These are phyloP conservation scores for Nomada goodeniana DNA, from an alignment of 2,888 invertebrate genomes.

Conservation along the genomic window DNA sequence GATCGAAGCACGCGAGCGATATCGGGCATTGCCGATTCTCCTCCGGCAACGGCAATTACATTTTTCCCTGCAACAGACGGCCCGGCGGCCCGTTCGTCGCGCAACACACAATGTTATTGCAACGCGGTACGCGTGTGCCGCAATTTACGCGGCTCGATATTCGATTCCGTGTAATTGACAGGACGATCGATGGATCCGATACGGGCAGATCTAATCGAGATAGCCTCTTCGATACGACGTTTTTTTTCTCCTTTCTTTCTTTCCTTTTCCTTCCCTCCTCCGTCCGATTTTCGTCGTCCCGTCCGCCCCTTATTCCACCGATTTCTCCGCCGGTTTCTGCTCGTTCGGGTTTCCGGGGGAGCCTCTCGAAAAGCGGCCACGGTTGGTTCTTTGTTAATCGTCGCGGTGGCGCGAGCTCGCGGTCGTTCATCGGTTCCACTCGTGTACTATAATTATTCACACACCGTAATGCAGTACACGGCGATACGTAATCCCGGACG, in stretches of 20 bases:
- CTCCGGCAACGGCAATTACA: slow-evolving; percentile 25
- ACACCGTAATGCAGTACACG: slow-evolving; percentile 61
- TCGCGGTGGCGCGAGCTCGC: slow-evolving; percentile 20
- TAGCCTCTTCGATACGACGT: slow-evolving; percentile 21
- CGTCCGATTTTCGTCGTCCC: neutral
- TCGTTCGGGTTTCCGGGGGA: slow-evolving; percentile 17
- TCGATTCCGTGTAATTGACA: slow-evolving; percentile 51
- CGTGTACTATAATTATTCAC: slow-evolving; percentile 70
- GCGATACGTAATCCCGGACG: slow-evolving; percentile 66
- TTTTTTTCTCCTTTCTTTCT: neutral
- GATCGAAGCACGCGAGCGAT: slow-evolving; percentile 27
- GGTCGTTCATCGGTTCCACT: slow-evolving; percentile 51
- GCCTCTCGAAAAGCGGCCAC: slow-evolving; percentile 49
- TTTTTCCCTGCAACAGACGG: slow-evolving; percentile 11
- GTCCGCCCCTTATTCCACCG: neutral
- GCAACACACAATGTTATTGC: slow-evolving; percentile 17
- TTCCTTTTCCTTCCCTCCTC: neutral
- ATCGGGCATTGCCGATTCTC: slow-evolving; percentile 13
- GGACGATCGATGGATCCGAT: slow-evolving; percentile 47
- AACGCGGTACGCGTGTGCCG: slow-evolving; percentile 33
- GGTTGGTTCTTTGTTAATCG: slow-evolving; percentile 60
- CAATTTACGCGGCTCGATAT: slow-evolving; percentile 49
- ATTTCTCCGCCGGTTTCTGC: neutral
- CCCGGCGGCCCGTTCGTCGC: neutral
- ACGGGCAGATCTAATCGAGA: slow-evolving; percentile 25